Conservation (phyloP, 92 coral and sea anemone genomes). For the Zoanthus solanderi region DNA sequence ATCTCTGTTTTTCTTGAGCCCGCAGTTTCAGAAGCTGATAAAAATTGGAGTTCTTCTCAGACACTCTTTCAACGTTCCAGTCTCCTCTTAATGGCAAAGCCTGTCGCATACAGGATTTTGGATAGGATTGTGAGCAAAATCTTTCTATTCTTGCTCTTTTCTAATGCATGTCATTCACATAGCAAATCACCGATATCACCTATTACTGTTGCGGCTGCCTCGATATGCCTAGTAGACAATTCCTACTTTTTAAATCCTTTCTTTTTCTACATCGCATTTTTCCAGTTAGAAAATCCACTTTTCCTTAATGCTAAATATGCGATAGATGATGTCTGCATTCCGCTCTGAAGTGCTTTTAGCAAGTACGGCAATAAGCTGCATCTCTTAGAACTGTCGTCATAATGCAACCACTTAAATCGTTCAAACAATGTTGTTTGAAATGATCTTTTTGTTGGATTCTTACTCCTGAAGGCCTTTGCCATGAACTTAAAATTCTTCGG, state of each 20-base stretch:
- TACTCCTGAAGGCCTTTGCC: background rate
- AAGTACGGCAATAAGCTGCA: constrained; percentile 40
- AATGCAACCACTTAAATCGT: constrained; percentile 48
- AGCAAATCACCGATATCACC: background rate
- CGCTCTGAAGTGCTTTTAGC: constrained; percentile 42
- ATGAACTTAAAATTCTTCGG: constrained; percentile 2
- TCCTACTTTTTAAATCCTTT: constrained; percentile 53
- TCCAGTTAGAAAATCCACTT: constrained; percentile 23
- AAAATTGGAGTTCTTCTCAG: constrained; percentile 61
- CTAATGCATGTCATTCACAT: background rate
- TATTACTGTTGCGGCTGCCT: constrained; percentile 44
- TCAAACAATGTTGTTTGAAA: constrained; percentile 54
- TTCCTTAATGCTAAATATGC: background rate
- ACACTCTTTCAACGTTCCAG: constrained; percentile 51
- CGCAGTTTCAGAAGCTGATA: constrained; percentile 51
- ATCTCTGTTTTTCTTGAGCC: constrained; percentile 52
- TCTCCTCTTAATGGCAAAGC: constrained; percentile 55
- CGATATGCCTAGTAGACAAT: constrained; percentile 49
- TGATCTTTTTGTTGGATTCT: constrained; percentile 1
- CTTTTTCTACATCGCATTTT: constrained; percentile 41
- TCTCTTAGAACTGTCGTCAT: constrained; percentile 15
- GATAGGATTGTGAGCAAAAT: constrained; percentile 61
- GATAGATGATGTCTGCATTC: background rate
- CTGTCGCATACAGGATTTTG: constrained; percentile 55
- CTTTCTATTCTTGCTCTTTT: constrained; percentile 7